phyloP scores from a whole-genome alignment of 2,113 vertebrate genomes.

The Anolis carolinensis region DNA sequence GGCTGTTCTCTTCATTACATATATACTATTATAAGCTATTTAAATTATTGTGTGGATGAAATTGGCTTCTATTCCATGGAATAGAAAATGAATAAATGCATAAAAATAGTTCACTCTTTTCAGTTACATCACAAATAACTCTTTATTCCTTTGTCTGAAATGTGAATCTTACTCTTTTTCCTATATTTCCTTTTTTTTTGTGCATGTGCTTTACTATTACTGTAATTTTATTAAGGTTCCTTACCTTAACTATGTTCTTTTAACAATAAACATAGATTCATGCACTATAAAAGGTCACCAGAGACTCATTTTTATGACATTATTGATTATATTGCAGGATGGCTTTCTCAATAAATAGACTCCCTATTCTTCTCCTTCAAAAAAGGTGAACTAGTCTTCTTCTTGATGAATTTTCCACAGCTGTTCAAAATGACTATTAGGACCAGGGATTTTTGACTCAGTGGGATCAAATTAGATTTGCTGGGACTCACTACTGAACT shows the following conservation, averaged over 20 bases:
- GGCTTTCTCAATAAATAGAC: conserved; percentile 49
- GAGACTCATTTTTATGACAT: conserved; percentile 31
- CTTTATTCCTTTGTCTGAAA: conserved; percentile 22
- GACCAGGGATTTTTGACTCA: conserved; percentile 72
- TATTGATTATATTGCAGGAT: conserved; percentile 32
- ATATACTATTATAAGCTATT: background rate
- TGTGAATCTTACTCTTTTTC: background rate
- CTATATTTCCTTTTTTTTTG: background rate
- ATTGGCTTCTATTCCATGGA: background rate
- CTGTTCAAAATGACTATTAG: conserved; percentile 70
- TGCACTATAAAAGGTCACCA: conserved; percentile 11
- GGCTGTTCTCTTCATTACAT: background rate
- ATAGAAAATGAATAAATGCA: background rate
- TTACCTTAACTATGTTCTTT: background rate
- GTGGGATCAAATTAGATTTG: conserved; percentile 80
- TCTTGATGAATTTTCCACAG: conserved; percentile 65
- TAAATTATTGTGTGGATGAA: background rate
- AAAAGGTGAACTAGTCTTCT: conserved; percentile 53
- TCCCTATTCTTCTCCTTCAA: conserved; percentile 45
- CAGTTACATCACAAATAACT: conserved; percentile 11
- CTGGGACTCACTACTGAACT: conserved; percentile 72
- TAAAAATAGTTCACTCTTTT: conserved; percentile 1
- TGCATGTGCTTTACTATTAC: background rate
- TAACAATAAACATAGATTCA: background rate
- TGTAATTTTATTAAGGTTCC: background rate